Percentiles rank a stretch among this genome's conserved stretches.
phyloP scores from a whole-genome alignment of 2,797 vertebrate genomes.

The Anguilla marmorata region DNA sequence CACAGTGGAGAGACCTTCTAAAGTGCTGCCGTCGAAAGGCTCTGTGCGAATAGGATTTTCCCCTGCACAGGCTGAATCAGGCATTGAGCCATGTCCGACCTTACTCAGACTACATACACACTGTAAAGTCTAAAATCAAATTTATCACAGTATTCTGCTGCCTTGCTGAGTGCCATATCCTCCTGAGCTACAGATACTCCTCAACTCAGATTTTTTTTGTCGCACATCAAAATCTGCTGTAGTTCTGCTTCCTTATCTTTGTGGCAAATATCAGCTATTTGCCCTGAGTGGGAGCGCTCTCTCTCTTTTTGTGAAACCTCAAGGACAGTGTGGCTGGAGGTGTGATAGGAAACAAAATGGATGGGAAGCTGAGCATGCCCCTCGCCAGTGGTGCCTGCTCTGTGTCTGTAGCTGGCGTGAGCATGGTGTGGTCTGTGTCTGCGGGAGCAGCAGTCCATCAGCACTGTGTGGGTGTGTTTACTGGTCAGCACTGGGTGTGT shows the following conservation, averaged over 20 bases:
- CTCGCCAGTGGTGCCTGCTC: neutral
- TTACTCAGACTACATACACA: conserved; percentile 3
- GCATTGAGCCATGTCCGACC: neutral
- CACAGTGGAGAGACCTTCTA: neutral
- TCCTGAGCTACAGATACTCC: neutral
- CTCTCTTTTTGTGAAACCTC: neutral
- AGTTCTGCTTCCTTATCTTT: neutral
- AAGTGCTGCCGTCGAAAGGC: conserved; percentile 1
- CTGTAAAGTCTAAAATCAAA: conserved; percentile 2
- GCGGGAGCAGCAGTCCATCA: neutral
- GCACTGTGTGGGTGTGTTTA: neutral
- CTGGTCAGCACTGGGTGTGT: no score
- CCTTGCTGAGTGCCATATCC: neutral
- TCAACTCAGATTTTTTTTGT: neutral
- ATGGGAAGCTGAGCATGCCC: neutral
- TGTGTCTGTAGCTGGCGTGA: neutral
- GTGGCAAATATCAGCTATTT: neutral
- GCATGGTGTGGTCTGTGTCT: neutral
- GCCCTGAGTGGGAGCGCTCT: neutral
- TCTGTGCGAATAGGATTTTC: neutral
- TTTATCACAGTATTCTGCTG: conserved; percentile 13
- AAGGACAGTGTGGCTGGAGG: neutral
- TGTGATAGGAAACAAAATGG: conserved; percentile 4
- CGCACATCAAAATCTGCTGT: neutral
- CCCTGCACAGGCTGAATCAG: neutral